Evolutionary conservation across 1,140 invertebrate genomes (phyloP).

Genomic region (Lutraria rhynchaena): DNA sequence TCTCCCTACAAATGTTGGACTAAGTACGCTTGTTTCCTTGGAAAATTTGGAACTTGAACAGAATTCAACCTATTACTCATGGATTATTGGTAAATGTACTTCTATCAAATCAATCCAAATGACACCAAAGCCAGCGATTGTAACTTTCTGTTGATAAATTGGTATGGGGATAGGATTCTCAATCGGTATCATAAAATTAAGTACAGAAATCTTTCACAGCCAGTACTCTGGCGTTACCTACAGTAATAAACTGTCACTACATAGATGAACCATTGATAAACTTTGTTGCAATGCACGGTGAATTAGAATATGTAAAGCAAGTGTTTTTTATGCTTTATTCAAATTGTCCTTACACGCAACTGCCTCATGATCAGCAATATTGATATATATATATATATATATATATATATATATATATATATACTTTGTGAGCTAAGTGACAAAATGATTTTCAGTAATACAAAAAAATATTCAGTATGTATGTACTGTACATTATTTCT

Average conservation of each 20-base stretch:
- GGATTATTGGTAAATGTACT: constrained; percentile 59
- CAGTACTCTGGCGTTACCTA: not conserved
- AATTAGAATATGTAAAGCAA: no score
- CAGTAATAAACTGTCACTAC: not conserved
- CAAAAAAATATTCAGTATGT: no score
- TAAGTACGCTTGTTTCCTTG: constrained; percentile 40
- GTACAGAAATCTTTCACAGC: no score
- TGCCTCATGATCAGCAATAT: no score
- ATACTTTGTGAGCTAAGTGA: no score
- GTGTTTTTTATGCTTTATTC: no score
- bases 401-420: no score
- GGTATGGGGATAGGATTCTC: not conserved
- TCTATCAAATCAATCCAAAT: not conserved
- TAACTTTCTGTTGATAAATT: not conserved
- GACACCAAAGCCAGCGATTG: not conserved
- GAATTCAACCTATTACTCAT: constrained; percentile 49
- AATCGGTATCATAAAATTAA: not conserved
- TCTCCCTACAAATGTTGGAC: constrained; percentile 37
- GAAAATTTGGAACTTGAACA: constrained; percentile 47
- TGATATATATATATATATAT: no score
- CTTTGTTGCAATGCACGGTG: not conserved
- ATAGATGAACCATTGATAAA: not conserved
- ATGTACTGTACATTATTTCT: no score
- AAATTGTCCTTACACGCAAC: no score
- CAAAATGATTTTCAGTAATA: no score